Percentiles rank a stretch among this genome's conserved stretches.
Evolutionary conservation across 2,888 invertebrate genomes (phyloP).

Genomic region (Phaonia tiefii): DNA sequence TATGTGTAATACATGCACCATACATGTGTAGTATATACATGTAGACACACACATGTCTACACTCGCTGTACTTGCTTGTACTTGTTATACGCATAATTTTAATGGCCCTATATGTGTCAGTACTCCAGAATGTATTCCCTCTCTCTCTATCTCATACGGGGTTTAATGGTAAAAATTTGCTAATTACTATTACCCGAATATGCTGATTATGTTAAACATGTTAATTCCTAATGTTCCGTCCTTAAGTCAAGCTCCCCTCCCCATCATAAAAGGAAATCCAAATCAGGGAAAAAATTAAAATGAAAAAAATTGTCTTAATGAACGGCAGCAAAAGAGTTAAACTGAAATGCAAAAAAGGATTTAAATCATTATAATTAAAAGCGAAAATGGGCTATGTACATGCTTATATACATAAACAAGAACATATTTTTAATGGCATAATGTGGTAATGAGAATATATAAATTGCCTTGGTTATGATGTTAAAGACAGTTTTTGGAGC

Average conservation of each 20-base stretch:
- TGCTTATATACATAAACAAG: constrained; percentile 8
- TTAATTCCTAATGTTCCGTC: constrained; percentile 57
- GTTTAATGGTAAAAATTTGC: constrained; percentile 61
- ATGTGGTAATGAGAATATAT: neutral
- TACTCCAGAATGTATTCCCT: neutral
- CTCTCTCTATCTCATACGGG: neutral
- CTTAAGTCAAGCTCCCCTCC: neutral
- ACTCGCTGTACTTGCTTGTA: neutral
- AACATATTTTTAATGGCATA: constrained; percentile 3
- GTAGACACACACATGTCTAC: neutral
- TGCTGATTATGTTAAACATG: constrained; percentile 61
- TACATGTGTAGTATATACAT: neutral
- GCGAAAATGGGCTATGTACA: no score
- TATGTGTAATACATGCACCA: constrained; percentile 9
- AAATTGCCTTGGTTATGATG: neutral
- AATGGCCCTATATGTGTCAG: constrained; percentile 8
- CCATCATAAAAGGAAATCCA: no score
- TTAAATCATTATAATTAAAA: constrained; percentile 43
- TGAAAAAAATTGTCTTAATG: neutral
- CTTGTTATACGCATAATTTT: constrained; percentile 18
- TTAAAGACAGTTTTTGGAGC: no score
- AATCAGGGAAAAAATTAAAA: neutral
- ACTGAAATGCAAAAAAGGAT: neutral
- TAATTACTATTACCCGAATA: constrained; percentile 63
- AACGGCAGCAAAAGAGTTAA: neutral